A percentile compares a stretch with the other conserved stretches of the same genome.
Evolutionary conservation across 2,113 vertebrate species (phyloP).

Genomic region (Pagrus major): DNA sequence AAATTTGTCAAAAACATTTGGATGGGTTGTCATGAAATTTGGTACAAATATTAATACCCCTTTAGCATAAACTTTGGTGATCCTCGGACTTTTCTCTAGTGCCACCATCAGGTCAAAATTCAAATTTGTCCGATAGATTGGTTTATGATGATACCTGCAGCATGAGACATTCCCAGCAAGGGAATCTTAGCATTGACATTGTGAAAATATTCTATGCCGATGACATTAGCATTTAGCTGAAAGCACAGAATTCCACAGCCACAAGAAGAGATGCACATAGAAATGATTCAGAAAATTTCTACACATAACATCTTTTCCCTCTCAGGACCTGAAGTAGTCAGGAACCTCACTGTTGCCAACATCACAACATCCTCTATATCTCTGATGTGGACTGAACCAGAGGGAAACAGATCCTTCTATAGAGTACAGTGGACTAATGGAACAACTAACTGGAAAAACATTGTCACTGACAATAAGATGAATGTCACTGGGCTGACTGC

Average conservation of each 20-base stretch:
- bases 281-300: too few species aligned
- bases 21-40: too few species aligned
- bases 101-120: too few species aligned
- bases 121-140: background rate
- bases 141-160: background rate
- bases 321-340: constrained; percentile 22
- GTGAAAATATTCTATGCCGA: background rate
- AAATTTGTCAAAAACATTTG: too few species aligned
- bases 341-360: background rate
- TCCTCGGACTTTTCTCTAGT: too few species aligned
- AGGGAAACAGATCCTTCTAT: constrained; percentile 31
- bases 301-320: background rate
- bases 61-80: too few species aligned
- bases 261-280: too few species aligned
- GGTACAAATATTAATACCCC: too few species aligned
- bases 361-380: constrained; percentile 46
- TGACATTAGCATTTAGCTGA: background rate
- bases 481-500: too few species aligned
- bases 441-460: background rate
- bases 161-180: background rate
- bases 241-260: background rate
- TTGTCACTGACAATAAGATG: background rate
- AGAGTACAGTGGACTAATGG: constrained; percentile 27
- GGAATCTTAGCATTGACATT: too few species aligned
- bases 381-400: constrained; percentile 28